A percentile compares a stretch with the other conserved stretches of the same genome.
Conservation (phyloP, 2,113 vertebrate genomes). For the Cavia aperea region DNA sequence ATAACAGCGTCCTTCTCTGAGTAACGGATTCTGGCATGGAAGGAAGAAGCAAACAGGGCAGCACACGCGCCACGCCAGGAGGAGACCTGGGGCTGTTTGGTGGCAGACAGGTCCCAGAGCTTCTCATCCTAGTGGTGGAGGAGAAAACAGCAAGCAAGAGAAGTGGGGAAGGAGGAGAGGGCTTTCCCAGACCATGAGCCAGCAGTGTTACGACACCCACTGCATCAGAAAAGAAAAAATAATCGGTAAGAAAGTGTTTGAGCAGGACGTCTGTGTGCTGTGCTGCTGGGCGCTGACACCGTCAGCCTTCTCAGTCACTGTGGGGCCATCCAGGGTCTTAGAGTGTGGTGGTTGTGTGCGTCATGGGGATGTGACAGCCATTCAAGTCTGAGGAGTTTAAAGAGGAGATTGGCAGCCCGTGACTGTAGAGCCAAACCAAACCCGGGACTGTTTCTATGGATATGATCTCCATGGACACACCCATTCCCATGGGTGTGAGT, state of each 20-base stretch:
- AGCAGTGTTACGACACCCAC: too few species aligned
- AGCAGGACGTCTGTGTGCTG: background rate
- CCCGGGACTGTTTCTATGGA: background rate
- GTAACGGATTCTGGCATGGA: background rate
- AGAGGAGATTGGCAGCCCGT: background rate
- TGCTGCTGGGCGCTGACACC: too few species aligned
- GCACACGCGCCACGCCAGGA: rapidly evolving
- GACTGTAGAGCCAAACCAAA: background rate
- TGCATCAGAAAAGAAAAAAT: background rate
- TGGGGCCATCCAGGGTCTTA: rapidly evolving
- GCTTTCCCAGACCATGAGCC: too few species aligned
- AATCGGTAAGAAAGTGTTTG: background rate
- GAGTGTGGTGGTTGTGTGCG: too few species aligned
- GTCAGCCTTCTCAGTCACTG: rapidly evolving
- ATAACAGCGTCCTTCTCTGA: background rate
- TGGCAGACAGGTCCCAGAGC: rapidly evolving
- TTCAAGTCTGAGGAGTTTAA: background rate
- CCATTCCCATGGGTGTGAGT: background rate
- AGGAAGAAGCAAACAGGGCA: background rate
- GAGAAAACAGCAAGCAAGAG: background rate
- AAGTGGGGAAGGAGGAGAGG: background rate
- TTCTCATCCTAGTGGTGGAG: background rate
- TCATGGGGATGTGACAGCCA: too few species aligned
- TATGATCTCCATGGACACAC: too few species aligned
- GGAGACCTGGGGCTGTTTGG: background rate